phyloP scores from a whole-genome alignment of 2,113 vertebrate genomes.

The Cyrtonyx montezumae region DNA sequence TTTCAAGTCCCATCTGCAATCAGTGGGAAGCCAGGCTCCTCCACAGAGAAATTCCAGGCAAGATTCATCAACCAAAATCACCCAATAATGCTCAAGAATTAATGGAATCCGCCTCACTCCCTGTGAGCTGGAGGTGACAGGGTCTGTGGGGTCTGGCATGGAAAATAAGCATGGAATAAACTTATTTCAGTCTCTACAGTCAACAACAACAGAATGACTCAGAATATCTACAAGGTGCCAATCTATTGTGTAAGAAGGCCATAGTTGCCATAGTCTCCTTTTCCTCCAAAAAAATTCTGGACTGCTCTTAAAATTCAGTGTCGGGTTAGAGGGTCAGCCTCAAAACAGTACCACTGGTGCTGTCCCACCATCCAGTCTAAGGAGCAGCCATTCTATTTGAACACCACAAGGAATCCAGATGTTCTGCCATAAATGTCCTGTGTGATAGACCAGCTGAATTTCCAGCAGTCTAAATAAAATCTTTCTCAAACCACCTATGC shows the following conservation, averaged over 20 bases:
- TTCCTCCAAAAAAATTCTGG: accelerated
- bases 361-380: background rate
- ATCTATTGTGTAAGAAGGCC: constrained; percentile 18
- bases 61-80: constrained; percentile 6
- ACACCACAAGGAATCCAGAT: background rate
- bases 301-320: constrained; percentile 1
- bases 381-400: background rate
- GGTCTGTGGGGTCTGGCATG: background rate
- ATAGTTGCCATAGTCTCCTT: background rate
- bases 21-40: background rate
- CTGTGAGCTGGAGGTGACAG: background rate
- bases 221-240: background rate
- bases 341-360: background rate
- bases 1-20: background rate
- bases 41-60: constrained; percentile 31
- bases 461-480: constrained; percentile 4
- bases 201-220: constrained; percentile 20
- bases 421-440: background rate
- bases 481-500: background rate
- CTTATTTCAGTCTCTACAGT: constrained; percentile 27
- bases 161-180: background rate
- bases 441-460: background rate
- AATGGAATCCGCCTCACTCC: constrained; percentile 27
- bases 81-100: constrained; percentile 31
- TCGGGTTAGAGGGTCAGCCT: background rate